A percentile compares a stretch with the other conserved stretches of the same genome.
Conservation (phyloP, 2,113 vertebrate species). For the Phaethornis superciliosus region DNA sequence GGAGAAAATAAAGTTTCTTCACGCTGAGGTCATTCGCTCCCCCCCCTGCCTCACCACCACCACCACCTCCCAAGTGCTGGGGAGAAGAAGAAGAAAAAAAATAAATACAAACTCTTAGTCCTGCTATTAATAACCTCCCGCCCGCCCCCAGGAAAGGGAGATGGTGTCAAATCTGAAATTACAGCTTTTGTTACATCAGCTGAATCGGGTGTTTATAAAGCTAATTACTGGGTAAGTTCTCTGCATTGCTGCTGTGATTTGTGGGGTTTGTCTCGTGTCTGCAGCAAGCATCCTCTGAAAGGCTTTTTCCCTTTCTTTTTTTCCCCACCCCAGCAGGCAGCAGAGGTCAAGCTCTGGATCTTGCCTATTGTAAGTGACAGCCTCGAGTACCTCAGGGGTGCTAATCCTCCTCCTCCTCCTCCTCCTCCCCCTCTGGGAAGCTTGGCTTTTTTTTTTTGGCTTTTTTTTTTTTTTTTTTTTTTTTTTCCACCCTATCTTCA, state of each 20-base stretch:
- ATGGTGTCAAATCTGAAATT: background rate
- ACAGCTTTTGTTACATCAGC: background rate
- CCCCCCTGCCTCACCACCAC: no score
- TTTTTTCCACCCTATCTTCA: background rate
- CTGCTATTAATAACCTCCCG: conserved; percentile 14
- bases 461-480: background rate
- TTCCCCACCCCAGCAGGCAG: background rate
- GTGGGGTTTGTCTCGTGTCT: background rate
- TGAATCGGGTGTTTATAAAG: background rate
- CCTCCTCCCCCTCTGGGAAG: no score
- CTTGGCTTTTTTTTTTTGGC: no score
- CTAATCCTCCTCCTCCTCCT: background rate
- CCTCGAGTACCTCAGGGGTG: conserved; percentile 30
- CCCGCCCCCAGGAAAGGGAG: background rate
- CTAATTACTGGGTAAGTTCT: background rate
- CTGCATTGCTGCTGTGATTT: background rate
- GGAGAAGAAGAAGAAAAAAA: background rate
- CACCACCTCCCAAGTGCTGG: background rate
- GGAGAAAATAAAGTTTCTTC: conserved; percentile 30
- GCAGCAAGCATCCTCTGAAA: background rate
- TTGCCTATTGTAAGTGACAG: background rate
- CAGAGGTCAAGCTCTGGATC: background rate
- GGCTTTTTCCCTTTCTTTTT: background rate
- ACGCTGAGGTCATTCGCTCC: conserved; percentile 15
- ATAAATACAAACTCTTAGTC: background rate